These are phyloP conservation scores for Exephanes ischioxanthus DNA, from an alignment of 2,888 invertebrate species.

Conservation along the genomic window DNA sequence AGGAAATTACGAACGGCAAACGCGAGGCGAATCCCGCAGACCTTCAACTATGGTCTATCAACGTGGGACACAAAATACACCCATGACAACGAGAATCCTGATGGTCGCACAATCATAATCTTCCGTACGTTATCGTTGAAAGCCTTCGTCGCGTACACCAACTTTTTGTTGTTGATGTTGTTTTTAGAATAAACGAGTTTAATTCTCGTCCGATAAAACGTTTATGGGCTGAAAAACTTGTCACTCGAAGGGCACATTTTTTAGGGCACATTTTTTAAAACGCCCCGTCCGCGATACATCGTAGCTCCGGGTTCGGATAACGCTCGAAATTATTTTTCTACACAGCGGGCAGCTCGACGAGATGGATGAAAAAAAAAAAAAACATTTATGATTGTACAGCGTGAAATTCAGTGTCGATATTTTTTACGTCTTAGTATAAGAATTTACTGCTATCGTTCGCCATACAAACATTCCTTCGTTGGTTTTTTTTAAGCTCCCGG, in stretches of 20 bases:
- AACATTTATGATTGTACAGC: neutral
- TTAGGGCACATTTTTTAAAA: constrained; percentile 5
- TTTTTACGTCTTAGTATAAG: constrained; percentile 11
- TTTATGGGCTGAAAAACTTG: constrained; percentile 4
- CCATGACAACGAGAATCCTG: constrained; percentile 29
- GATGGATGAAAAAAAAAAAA: neutral
- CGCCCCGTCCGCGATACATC: neutral
- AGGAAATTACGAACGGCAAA: constrained; percentile 15
- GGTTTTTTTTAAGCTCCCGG: constrained; percentile 6
- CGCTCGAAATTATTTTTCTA: constrained; percentile 44
- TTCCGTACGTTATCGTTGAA: constrained; percentile 16
- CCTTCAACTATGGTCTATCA: constrained; percentile 25
- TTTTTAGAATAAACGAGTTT: constrained; percentile 9
- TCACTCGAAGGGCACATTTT: neutral
- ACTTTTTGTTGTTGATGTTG: neutral
- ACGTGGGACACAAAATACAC: constrained; percentile 8
- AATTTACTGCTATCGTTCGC: constrained; percentile 18
- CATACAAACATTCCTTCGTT: constrained; percentile 57
- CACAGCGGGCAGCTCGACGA: neutral
- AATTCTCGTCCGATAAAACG: neutral
- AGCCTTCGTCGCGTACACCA: constrained; percentile 8
- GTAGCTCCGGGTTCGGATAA: neutral
- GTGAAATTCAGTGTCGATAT: constrained; percentile 5
- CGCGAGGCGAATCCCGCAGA: constrained; percentile 2
- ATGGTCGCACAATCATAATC: constrained; percentile 19